Evolutionary conservation across 2,888 invertebrate genomes (phyloP), one percentile per base, ranked within the genome.

Genomic region (Leucoma salicis): DNA sequence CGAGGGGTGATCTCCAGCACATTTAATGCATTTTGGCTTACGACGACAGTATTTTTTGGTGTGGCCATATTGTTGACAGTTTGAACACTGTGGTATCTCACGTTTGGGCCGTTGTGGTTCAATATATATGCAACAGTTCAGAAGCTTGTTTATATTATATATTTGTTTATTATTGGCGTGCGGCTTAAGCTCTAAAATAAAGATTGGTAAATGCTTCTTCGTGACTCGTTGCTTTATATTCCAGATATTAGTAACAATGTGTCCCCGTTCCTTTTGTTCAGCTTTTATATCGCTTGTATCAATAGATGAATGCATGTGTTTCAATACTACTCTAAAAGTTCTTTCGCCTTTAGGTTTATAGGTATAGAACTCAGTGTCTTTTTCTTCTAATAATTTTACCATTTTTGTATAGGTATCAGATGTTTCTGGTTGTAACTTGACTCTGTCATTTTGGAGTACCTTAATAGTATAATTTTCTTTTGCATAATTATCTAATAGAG

Each of bases 321-420:
- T 46, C 0, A 47, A 31, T 7, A 18, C 13, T 4, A 28, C 28
- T 28, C 7, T 28, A 12, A 28, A 28, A 12, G 10, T 12, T 4
- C 48, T 29, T 5, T 48, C 43, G 31, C 40, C 31, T 33, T 49
- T 53, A 3, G 44, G 42, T 27, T 37, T 48, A 25, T 51, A 56
- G 1, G 47, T 49, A 14, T 47, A 44, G 13, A 42, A 53, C 14
- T 51, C 46, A 14, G 46, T 53, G 2, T 42, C 29, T 37, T 42
- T 44, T 6, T 27, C 21, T 28, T 36, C 14, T 10, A 49, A 24
- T 1, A 42, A 15, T 34, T 43, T 35, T 10, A 35, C 35, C 10
- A 42, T 27, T 27, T 33, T 12, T 21, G 12, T 37, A 29, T 46
- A 52, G 1, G 18, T 2, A 31, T 42, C 45, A 8, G 35, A 10